Conservation (phyloP, 2,888 invertebrate genomes). For the Diplolepis rosae region DNA sequence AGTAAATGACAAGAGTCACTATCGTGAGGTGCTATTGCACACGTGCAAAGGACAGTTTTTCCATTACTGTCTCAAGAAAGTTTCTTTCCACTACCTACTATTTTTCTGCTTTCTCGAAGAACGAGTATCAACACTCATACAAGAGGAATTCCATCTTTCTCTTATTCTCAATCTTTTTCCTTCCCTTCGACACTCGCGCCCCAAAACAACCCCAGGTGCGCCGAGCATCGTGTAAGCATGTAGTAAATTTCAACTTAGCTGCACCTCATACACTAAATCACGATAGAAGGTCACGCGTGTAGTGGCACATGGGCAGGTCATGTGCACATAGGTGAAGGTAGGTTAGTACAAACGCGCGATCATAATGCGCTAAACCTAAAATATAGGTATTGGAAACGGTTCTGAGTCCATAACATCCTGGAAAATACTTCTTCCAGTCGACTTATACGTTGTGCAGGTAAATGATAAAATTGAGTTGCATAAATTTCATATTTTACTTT, state of each 20-base stretch:
- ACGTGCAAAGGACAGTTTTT: not conserved
- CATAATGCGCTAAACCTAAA: constrained; percentile 62
- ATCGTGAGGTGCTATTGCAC: not conserved
- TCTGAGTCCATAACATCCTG: not conserved
- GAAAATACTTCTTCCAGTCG: not conserved
- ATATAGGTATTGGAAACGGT: constrained; percentile 49
- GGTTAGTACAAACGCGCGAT: constrained; percentile 43
- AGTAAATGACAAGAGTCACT: not conserved
- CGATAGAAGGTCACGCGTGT: constrained; percentile 33
- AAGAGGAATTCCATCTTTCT: not conserved
- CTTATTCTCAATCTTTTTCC: not conserved
- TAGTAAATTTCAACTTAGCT: constrained; percentile 65
- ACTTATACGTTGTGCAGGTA: not conserved
- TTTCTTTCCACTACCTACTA: not conserved
- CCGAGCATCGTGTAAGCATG: constrained; percentile 60
- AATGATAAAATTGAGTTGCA: not conserved
- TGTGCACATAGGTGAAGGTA: constrained; percentile 27
- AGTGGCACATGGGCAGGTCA: not conserved
- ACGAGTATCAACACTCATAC: not conserved
- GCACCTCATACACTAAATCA: constrained; percentile 52
- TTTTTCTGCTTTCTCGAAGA: not conserved
- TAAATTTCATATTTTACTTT: no score
- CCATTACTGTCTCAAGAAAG: not conserved
- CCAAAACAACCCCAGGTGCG: constrained; percentile 58
- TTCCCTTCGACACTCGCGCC: not conserved